These are phyloP conservation scores for Trichoplusia ni DNA, from an alignment of 1,140 invertebrate species.

Conservation along the genomic window DNA sequence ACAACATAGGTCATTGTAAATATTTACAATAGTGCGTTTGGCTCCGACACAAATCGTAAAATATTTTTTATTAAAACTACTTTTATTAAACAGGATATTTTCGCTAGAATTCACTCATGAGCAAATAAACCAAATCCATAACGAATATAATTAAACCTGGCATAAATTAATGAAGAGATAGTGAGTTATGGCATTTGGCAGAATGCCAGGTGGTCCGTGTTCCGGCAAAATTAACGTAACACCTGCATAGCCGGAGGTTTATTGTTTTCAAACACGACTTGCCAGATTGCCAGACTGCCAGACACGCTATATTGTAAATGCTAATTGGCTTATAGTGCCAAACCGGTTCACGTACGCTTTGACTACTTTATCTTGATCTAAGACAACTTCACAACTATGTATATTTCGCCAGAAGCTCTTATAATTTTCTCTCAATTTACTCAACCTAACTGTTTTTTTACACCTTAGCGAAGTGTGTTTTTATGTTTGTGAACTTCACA, in stretches of 20 bases:
- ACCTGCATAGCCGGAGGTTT: slow-evolving; percentile 11
- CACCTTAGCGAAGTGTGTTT: too few relatives aligned
- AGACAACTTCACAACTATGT: neutral
- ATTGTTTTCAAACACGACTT: slow-evolving; percentile 14
- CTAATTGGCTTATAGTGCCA: neutral
- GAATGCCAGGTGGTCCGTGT: neutral
- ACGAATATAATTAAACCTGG: neutral
- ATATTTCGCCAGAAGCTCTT: too few relatives aligned
- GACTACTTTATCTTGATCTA: neutral
- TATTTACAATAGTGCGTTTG: too few relatives aligned
- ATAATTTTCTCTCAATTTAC: too few relatives aligned
- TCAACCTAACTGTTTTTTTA: too few relatives aligned
- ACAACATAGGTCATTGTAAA: too few relatives aligned
- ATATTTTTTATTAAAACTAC: too few relatives aligned
- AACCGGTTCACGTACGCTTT: neutral
- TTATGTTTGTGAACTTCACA: too few relatives aligned
- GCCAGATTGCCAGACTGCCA: neutral
- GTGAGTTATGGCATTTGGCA: slow-evolving; percentile 1
- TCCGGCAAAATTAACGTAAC: slow-evolving; percentile 18
- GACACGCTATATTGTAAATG: slow-evolving; percentile 2
- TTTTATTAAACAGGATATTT: too few relatives aligned
- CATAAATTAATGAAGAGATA: slow-evolving; percentile 4
- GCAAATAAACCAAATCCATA: neutral
- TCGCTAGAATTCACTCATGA: too few relatives aligned
- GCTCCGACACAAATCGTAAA: too few relatives aligned